phyloP scores from a whole-genome alignment of 2,797 vertebrate species.

The Premnoplex brunnescens region DNA sequence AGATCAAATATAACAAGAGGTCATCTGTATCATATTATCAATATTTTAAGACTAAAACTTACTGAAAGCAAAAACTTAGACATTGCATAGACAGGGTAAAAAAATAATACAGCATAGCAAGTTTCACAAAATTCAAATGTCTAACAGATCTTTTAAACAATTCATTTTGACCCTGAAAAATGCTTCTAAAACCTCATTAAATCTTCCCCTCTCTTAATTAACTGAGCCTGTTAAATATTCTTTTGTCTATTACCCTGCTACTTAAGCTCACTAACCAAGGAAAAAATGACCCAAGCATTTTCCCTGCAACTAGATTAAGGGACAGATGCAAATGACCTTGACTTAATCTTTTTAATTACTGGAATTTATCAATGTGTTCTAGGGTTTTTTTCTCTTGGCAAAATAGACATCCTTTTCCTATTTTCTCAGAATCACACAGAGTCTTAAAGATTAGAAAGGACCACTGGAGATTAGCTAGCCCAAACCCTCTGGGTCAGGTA shows the following conservation, averaged over 20 bases:
- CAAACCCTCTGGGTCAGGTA: not conserved
- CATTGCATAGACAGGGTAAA: not conserved
- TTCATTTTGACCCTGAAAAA: not conserved
- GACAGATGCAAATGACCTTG: not conserved
- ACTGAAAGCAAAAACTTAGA: not conserved
- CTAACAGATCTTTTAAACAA: not conserved
- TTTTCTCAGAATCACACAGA: not conserved
- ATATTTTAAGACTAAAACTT: constrained; percentile 20
- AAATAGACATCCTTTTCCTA: not conserved
- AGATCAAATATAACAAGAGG: not conserved
- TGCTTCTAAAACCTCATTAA: not conserved
- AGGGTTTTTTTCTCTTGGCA: not conserved
- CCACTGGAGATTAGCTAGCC: not conserved
- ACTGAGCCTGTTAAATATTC: not conserved
- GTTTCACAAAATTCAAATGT: not conserved
- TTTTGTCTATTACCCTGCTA: not conserved
- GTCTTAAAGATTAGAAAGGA: not conserved
- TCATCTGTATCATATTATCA: not conserved
- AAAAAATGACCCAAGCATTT: not conserved
- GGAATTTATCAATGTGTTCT: not conserved
- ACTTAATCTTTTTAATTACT: not conserved
- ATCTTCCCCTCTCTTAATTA: not conserved
- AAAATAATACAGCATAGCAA: not conserved
- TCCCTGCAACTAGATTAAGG: not conserved
- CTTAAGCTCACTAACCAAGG: not conserved